phyloP scores from a whole-genome alignment of 2,797 vertebrate species.

The Enteromius argenteus region DNA sequence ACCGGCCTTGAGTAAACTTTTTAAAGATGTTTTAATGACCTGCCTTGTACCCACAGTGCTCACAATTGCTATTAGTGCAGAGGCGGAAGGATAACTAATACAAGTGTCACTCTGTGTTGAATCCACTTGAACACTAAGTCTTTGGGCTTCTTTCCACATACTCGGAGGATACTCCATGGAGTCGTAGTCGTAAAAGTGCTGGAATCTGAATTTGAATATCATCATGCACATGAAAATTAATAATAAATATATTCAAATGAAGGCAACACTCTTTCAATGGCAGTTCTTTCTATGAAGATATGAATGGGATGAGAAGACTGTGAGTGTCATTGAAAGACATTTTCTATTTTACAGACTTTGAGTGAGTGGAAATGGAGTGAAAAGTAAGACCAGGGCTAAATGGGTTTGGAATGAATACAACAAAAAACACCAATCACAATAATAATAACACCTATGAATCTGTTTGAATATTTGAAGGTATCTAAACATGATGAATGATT shows the following conservation, averaged over 20 bases:
- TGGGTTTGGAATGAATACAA: not conserved
- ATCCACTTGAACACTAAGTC: constrained; percentile 44
- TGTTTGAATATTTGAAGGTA: not conserved
- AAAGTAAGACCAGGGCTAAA: not conserved
- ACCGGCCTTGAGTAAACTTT: constrained; percentile 67
- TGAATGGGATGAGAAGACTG: not conserved
- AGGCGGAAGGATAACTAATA: constrained; percentile 65
- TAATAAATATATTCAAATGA: constrained; percentile 34
- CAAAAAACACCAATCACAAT: not conserved
- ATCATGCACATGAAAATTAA: not conserved
- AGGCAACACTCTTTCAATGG: not conserved
- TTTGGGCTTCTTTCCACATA: constrained; percentile 16
- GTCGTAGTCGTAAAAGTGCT: constrained; percentile 1
- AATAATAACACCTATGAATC: not conserved
- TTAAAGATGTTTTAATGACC: constrained; percentile 73
- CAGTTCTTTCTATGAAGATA: constrained; percentile 10
- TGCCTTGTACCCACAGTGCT: constrained; percentile 61
- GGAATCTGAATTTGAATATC: constrained; percentile 9
- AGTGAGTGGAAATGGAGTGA: not conserved
- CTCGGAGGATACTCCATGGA: constrained; percentile 12
- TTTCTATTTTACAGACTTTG: not conserved
- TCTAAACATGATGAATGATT: not conserved
- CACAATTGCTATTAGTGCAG: constrained; percentile 62
- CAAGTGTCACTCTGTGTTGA: constrained; percentile 70
- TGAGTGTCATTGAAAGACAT: constrained; percentile 11